Percentiles rank a stretch among this genome's conserved stretches.
Conservation (phyloP, 2,888 invertebrate genomes). For the Coenonympha glycerion region DNA sequence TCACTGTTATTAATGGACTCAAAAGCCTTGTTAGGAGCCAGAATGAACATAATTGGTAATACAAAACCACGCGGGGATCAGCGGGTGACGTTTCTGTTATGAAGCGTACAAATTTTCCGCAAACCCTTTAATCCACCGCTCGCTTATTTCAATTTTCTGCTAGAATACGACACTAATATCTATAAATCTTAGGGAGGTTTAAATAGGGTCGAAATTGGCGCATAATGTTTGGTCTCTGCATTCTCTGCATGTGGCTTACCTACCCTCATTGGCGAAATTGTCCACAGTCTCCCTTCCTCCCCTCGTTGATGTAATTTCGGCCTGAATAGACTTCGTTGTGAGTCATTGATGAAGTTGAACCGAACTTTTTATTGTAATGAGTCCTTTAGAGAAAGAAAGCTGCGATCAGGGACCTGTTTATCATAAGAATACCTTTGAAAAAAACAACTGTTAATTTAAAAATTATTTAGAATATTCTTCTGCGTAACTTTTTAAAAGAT, state of each 20-base stretch:
- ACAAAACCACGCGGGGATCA: constrained; percentile 63
- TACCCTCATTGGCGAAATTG: constrained; percentile 60
- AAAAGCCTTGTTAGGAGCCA: constrained; percentile 29
- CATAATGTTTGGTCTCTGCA: constrained; percentile 2
- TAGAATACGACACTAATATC: neutral
- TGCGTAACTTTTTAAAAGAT: too few species aligned
- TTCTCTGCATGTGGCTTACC: constrained; percentile 18
- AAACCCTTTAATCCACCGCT: constrained; percentile 72
- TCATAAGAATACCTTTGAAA: neutral
- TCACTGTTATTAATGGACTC: constrained; percentile 28
- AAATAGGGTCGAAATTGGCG: constrained; percentile 17
- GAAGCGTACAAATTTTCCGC: constrained; percentile 69
- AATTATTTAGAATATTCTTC: neutral
- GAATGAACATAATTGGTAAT: constrained; percentile 72
- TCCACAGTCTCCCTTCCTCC: constrained; percentile 42
- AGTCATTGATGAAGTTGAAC: constrained; percentile 20
- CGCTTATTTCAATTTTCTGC: constrained; percentile 68
- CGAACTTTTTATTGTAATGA: constrained; percentile 17
- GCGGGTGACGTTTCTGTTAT: constrained; percentile 44
- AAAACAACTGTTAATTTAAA: neutral
- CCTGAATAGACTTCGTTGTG: constrained; percentile 28
- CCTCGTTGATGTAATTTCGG: constrained; percentile 63
- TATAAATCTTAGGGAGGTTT: constrained; percentile 10
- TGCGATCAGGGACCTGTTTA: neutral
- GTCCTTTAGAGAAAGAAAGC: constrained; percentile 2